Evolutionary conservation across 2,113 vertebrate species (phyloP), one percentile per base, ranked within the genome.

Genomic region (Suncus etruscus): DNA sequence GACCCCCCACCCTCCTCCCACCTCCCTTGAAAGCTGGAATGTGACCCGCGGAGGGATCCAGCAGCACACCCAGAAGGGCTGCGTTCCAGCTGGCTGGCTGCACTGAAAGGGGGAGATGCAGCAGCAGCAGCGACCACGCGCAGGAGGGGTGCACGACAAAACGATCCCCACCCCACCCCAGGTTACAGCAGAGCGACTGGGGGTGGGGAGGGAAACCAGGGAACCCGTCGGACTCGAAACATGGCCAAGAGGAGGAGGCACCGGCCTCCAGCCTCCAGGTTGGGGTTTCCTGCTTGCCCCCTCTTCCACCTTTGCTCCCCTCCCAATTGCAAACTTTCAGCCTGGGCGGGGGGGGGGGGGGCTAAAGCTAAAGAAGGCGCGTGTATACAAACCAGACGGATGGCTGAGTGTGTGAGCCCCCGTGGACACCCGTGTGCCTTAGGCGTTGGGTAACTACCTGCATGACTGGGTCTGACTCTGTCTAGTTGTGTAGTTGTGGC

Each of bases 61-160:
- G 92, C 90, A 92, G 95, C 93, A 94, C 63, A 81, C 86, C 0
- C 79, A 90, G 7, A 48, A 93, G 69, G 85, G 84, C 87, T 77
- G 81, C 72, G 94, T 94, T 95, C 95, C 94, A 96, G 95, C 86
- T 91, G 54, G 81, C 81, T 93, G 96, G 92, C 94, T 92, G 95
- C 94, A 96, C 72, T 95, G 94, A 96, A 96, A 94, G 24, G 82
- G 93, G 90, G 45, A 91, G 87, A 94, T 91, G 88, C 86, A 74
- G 39, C 86, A 74, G 39, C 86, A 74, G 93, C 69, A 31, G 94
- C 83, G 58, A 95, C 91, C 83, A 79, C 48, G 88, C 31, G 31
- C 45, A 50, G 74, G 69, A 39, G 47, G 4, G 4, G 22, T 66
- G 31, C 75, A 50, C 47, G 61, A 22, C 1, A 63, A 61, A 12